These are phyloP conservation scores for Trichacis sp. DNA, from an alignment of 2,888 invertebrate species.

Conservation along the genomic window DNA sequence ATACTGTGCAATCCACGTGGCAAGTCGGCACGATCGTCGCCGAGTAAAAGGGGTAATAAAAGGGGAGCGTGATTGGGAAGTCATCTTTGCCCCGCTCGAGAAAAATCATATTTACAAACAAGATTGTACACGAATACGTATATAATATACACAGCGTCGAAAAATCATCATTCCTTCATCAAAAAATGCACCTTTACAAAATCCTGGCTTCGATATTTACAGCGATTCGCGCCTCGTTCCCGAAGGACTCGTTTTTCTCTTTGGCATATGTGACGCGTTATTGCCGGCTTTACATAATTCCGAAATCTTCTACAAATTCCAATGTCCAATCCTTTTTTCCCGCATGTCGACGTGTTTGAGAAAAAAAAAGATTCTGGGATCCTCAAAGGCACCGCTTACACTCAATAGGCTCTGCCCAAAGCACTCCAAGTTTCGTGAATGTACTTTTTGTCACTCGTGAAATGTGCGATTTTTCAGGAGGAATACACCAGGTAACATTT, in stretches of 20 bases:
- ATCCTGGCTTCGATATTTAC: slow-evolving; percentile 24
- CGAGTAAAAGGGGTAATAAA: no score
- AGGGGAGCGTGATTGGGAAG: no score
- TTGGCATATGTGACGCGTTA: slow-evolving; percentile 19
- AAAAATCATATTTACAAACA: not conserved
- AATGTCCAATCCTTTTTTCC: no score
- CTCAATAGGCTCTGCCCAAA: slow-evolving; percentile 45
- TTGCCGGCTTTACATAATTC: no score
- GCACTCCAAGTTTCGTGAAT: slow-evolving; percentile 49
- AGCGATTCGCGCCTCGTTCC: slow-evolving; percentile 13
- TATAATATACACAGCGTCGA: not conserved
- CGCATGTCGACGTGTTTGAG: no score
- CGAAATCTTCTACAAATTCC: no score
- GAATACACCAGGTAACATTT: no score
- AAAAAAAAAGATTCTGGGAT: no score
- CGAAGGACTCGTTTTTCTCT: slow-evolving; percentile 16
- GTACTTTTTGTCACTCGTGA: slow-evolving; percentile 43
- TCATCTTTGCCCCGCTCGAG: not conserved
- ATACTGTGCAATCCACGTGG: slow-evolving; percentile 62
- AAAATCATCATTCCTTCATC: not conserved
- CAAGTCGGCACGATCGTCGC: slow-evolving; percentile 47
- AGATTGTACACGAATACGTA: not conserved
- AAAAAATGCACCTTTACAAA: slow-evolving; percentile 10
- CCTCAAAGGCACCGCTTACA: not conserved
- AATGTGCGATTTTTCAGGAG: not conserved